Conservation (phyloP, 1,140 invertebrate species). For the Bursaphelenchus mucronatus region DNA sequence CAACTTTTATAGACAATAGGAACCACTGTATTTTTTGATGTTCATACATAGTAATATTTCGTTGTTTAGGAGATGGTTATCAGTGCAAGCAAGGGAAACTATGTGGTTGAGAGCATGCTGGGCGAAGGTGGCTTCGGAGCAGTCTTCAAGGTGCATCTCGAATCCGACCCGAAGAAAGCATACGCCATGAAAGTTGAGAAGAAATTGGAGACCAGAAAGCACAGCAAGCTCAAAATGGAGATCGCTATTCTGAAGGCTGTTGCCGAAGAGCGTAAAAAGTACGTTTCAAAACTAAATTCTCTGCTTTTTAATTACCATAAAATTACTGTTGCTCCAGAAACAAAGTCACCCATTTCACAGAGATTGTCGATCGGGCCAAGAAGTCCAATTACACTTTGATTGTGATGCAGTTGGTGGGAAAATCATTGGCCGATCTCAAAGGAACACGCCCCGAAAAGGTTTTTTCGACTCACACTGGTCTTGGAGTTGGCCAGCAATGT, state of each 20-base stretch:
- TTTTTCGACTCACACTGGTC: slow-evolving; percentile 7
- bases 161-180: slow-evolving; percentile 21
- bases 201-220: slow-evolving; percentile 24
- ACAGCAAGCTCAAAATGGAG: slow-evolving; percentile 34
- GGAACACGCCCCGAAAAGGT: background rate
- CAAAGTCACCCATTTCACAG: slow-evolving; percentile 15
- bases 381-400: slow-evolving; percentile 22
- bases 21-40: no score
- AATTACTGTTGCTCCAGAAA: background rate
- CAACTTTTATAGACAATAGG: no score
- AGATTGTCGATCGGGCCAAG: slow-evolving; percentile 23
- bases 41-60: background rate
- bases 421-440: slow-evolving; percentile 13
- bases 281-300: background rate
- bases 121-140: slow-evolving; percentile 25
- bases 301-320: background rate
- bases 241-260: slow-evolving; percentile 23
- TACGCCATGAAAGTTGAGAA: slow-evolving; percentile 35
- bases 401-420: slow-evolving; percentile 17
- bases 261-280: slow-evolving; percentile 8
- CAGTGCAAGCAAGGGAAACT: background rate
- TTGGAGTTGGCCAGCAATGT: slow-evolving; percentile 12
- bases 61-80: slow-evolving; percentile 22
- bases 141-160: slow-evolving; percentile 19
- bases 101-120: slow-evolving; percentile 9